Percentiles rank a stretch among this genome's conserved stretches.
Conservation (phyloP, 2,797 vertebrate genomes). For the Sebastolobus altivelis region DNA sequence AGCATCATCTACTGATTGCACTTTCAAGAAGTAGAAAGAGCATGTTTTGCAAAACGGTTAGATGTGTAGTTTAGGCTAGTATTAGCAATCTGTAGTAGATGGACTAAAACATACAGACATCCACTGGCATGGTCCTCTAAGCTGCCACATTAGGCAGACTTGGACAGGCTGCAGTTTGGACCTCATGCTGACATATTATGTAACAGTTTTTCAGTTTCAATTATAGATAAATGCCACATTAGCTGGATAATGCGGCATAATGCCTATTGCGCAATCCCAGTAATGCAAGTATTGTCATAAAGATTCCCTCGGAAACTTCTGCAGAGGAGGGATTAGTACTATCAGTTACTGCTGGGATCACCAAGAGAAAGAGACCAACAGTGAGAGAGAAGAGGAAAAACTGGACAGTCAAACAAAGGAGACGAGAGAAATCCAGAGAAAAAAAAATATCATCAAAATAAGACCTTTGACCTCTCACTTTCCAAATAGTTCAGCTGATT, state of each 20-base stretch:
- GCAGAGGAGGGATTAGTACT: conserved; percentile 26
- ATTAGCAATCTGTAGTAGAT: not conserved
- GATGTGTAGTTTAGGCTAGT: not conserved
- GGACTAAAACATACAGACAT: conserved; percentile 16
- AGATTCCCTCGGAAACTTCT: conserved; percentile 32
- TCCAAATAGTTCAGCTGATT: conserved; percentile 43
- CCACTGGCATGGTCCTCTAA: conserved; percentile 7
- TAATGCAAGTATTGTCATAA: conserved; percentile 39
- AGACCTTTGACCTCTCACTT: conserved; percentile 29
- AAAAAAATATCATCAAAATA: conserved; percentile 18
- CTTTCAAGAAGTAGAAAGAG: not conserved
- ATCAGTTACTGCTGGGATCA: conserved; percentile 19
- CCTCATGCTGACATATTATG: conserved; percentile 52
- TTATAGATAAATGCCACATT: conserved; percentile 64
- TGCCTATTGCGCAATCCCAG: conserved; percentile 20
- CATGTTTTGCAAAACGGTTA: not conserved
- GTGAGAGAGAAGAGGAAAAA: conserved; percentile 10
- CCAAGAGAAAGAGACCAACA: not conserved
- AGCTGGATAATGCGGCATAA: conserved; percentile 41
- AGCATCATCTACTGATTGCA: not conserved
- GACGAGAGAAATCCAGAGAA: not conserved
- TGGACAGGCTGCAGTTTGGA: conserved; percentile 34
- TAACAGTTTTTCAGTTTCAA: conserved; percentile 52
- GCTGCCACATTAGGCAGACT: conserved; percentile 20
- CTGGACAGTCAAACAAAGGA: conserved; percentile 12